phyloP scores from a whole-genome alignment of 2,113 vertebrate genomes.

The Gambusia affinis region DNA sequence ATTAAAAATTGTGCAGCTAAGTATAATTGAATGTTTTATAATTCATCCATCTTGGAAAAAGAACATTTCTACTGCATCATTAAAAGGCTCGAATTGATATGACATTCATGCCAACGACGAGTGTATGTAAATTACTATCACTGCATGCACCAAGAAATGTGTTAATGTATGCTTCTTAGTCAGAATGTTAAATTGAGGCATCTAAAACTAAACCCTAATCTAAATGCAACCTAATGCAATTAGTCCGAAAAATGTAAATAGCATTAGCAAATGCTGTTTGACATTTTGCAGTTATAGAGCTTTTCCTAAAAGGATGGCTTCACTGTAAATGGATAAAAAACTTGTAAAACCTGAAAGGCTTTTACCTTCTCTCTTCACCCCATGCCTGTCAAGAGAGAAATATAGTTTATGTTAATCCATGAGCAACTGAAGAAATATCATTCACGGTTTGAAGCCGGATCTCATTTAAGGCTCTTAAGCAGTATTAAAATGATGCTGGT shows the following conservation, averaged over 20 bases:
- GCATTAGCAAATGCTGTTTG: conserved; percentile 27
- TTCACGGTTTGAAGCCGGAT: conserved; percentile 38
- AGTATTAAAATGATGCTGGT: neutral
- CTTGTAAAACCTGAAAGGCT: conserved; percentile 24
- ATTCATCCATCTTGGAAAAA: neutral
- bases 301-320: conserved; percentile 39
- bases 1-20: neutral
- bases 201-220: neutral
- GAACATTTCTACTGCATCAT: neutral
- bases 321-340: conserved; percentile 37
- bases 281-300: conserved; percentile 13
- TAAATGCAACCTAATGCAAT: conserved; percentile 1
- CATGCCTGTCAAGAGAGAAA: conserved; percentile 54
- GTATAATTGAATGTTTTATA: neutral
- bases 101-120: neutral
- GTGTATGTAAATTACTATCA: neutral
- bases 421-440: conserved; percentile 29
- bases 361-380: conserved; percentile 41
- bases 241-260: conserved; percentile 23
- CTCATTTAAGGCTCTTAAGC: conserved; percentile 43
- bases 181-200: neutral
- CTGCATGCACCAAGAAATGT: neutral
- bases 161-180: conserved; percentile 6
- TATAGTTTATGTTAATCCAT: conserved; percentile 59
- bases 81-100: neutral